Conservation (phyloP, 2,797 vertebrate genomes). For the Sphenopsis melanotis region DNA sequence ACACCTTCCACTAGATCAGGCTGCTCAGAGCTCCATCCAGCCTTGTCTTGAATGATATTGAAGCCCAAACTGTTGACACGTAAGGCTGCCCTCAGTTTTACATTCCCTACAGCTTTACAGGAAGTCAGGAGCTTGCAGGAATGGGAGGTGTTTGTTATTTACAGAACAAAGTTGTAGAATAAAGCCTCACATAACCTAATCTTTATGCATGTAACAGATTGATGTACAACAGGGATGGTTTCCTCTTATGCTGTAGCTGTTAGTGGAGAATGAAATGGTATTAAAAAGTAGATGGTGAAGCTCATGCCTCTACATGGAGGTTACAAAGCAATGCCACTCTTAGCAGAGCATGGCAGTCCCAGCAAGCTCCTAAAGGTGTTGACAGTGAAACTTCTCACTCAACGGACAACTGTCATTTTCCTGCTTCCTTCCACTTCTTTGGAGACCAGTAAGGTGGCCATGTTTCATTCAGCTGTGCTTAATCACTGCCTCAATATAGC, state of each 20-base stretch:
- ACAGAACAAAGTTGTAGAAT: background rate
- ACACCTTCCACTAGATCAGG: background rate
- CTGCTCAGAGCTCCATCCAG: background rate
- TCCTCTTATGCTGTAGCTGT: background rate
- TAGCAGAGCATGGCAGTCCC: background rate
- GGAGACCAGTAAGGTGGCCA: background rate
- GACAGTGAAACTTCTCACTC: background rate
- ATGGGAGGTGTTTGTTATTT: background rate
- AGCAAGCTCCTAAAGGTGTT: background rate
- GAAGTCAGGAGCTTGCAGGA: background rate
- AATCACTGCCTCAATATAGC: background rate
- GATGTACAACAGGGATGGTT: background rate
- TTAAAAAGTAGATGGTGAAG: background rate
- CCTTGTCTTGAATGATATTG: background rate
- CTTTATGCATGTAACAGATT: background rate
- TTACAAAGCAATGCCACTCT: background rate
- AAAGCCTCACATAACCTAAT: background rate
- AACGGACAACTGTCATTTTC: background rate
- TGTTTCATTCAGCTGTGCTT: background rate
- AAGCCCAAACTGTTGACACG: background rate
- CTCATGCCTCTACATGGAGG: background rate
- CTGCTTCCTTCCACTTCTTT: background rate
- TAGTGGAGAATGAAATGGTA: background rate
- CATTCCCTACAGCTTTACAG: background rate
- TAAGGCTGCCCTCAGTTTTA: background rate